Evolutionary conservation across 2,888 invertebrate species (phyloP), one percentile per base, ranked within the genome.

Genomic region (Rhagium mordax): DNA sequence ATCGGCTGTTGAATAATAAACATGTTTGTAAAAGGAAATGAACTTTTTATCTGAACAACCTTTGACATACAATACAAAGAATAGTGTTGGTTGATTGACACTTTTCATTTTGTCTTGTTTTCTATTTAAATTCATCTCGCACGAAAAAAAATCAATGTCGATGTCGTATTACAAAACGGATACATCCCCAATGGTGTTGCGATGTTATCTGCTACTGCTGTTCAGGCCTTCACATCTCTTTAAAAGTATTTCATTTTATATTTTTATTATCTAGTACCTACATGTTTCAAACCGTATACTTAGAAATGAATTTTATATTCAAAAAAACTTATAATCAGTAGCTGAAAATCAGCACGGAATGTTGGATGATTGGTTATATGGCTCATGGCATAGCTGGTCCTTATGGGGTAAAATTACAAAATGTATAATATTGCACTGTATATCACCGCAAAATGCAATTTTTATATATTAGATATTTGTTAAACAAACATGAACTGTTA

Each of bases 11-110:
- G 79, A 80, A 83, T 78, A 82, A 82, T 79, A 78, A 79, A 78
- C 78, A 81, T 79, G 76, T 83, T 85, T 84, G 79, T 81, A 84
- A 84, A 84, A 84, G 86, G 86, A 86, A 86, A 86, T 86, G 86
- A 84, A 86, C 83, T 86, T 85, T 86, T 86, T 86, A 86, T 86
- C 86, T 81, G 80, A 74, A 76, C 81, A 82, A 85, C 85, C 85
- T 81, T 79, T 82, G 83, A 82, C 84, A 82, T 72, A 60, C 57
- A 60, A 71, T 76, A 83, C 82, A 83, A 84, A 81, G 81, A 82
- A 76, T 78, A 77, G 77, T 79, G 79, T 78, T 72, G 76, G 78
- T 75, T 83, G 84, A 84, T 80, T 84, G 84, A 84, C 84, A 82
- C 79, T 83, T 83, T 84, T 83, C 83, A 82, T 82, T 82, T 81